Evolutionary conservation across 2,113 vertebrate species (phyloP), one percentile per base, ranked within the genome.

Genomic region (Phaethon lepturus): DNA sequence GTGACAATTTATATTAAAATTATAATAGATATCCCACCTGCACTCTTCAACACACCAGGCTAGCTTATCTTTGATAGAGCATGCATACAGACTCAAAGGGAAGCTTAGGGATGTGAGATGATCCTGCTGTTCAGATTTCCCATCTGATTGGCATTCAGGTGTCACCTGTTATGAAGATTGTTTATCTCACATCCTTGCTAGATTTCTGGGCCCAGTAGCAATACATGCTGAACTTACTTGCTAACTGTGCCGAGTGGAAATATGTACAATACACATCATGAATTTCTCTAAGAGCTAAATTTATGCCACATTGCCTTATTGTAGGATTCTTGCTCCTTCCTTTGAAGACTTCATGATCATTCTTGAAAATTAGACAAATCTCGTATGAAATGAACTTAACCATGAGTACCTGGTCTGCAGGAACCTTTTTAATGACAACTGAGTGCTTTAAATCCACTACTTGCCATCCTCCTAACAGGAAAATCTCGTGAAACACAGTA

Each of bases 291-390:
- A 86, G 28, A 23, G 2, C 19, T 88, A 28, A 71, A 31, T 42
- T 55, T 71, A 42, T 63, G 44, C 33, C 2, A 0, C 0, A 1
- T 40, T 50, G n/a, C 22, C 26, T 59, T 59, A 16, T 6, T 69
- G 45, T 14, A 89, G 60, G 19, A 45, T 88, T 18, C 38, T 88
- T 77, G 38, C 3, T 8, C 26, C 17, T 89, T 67, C 17, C 17
- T 47, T 63, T 67, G 49, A 90, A 53, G 20, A 29, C 52, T 52
- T 50, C 2, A 1, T 44, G 47, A 45, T 24, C 11, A 8, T 28
- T 92, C 47, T 62, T 49, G 19, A 60, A 52, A 33, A 77, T 40
- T 2, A 67, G 11, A 64, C 14, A 38, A 20, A 29, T 50, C n/a
- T 91, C 52, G 22, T 5, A 17, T 47, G 20, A 78, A 76, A 42